These are phyloP conservation scores for Darevskia nairensis DNA, from an alignment of 2,797 vertebrate genomes.

Conservation along the genomic window DNA sequence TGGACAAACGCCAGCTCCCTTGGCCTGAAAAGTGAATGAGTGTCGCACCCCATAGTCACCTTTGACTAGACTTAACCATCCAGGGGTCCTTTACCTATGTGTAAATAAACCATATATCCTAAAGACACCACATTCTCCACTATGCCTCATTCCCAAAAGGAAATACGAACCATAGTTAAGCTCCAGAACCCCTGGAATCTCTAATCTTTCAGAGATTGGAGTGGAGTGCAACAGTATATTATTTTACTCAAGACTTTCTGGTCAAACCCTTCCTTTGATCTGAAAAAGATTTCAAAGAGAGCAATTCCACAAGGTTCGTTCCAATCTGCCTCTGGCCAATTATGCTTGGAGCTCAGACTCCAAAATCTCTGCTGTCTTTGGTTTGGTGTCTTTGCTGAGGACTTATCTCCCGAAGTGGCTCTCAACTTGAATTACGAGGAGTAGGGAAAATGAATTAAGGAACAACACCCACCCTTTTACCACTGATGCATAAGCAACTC, in stretches of 20 bases:
- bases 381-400: background rate
- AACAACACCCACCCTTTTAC: background rate
- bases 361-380: background rate
- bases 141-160: no score
- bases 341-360: background rate
- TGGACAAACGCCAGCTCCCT: no score
- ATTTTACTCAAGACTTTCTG: conserved; percentile 15
- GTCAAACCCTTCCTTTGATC: conserved; percentile 19
- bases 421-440: background rate
- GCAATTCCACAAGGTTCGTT: background rate
- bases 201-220: no score
- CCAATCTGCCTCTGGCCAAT: background rate
- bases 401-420: background rate
- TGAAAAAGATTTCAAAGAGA: background rate
- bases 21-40: no score
- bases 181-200: no score
- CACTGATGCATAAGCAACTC: background rate
- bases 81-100: no score
- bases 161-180: no score
- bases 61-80: no score
- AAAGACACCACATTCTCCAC: no score
- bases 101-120: no score
- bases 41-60: no score
- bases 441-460: background rate
- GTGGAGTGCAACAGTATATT: background rate